Evolutionary conservation across 2,797 vertebrate genomes (phyloP), one percentile per base, ranked within the genome.

Genomic region (Acomys russatus): DNA sequence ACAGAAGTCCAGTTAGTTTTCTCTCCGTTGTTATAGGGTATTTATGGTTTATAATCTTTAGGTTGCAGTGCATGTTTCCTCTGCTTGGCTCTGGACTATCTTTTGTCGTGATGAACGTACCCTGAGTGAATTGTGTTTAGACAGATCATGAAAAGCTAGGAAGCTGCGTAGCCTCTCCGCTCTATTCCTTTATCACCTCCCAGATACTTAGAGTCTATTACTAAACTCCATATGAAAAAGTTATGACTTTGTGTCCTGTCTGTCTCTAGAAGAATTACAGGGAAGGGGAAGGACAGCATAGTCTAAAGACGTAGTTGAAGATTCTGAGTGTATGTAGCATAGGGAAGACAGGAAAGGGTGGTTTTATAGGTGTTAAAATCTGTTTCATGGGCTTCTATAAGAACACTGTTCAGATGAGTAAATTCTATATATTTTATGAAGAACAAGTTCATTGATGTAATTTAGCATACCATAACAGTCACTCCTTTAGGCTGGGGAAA

Each of bases 61-160:
- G 54, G 3, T 92, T 96, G 73, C 28, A 70, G 6, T 86, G 28
- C 9, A 6, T 93, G 22, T 92, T 91, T 49, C 89, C 8, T 95
- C 1, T 94, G 59, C 70, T 88, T 91, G 80, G n/a, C 44, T 63
- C 9, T 93, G 54, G 12, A 85, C 87, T 89, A 20, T 94, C 68
- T 91, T 93, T 59, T 59, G 38, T 89, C 51, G 7, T 93, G 10
- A 94, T 88, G 89, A 15, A 59, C 82, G 12, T 63, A 94, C 96
- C 54, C 91, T 89, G 51, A 91, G 76, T 89, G 18, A 95, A 95
- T 97, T 96, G 28, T 89, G 54, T 95, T 91, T 91, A 91, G 15
- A 44, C 51, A 95, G 71, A 68, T 79, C 70, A 85, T 92, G 30
- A 71, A 64, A 92, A 94, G 51, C 51, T 92, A 91, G 51, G 85